A percentile compares a stretch with the other conserved stretches of the same genome.
These are phyloP conservation scores for Sminthopsis crassicaudata DNA, from an alignment of 2,113 vertebrate genomes.

Conservation along the genomic window DNA sequence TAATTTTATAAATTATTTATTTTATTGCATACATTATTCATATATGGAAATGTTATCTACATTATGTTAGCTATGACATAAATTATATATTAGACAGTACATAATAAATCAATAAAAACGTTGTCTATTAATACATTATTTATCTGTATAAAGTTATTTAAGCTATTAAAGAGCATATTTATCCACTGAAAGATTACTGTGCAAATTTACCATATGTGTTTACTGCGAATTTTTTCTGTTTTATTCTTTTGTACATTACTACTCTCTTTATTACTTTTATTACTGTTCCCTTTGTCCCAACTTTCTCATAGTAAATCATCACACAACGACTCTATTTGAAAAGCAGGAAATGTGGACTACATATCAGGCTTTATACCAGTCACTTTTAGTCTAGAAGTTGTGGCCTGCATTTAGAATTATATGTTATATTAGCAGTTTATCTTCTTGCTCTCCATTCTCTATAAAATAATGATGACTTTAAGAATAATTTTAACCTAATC, in stretches of 20 bases:
- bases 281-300: not conserved
- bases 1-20: not conserved
- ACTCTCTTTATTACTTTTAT: not conserved
- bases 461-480: not conserved
- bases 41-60: not conserved
- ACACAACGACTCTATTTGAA: not conserved
- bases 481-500: not conserved
- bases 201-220: not conserved
- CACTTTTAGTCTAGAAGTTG: not conserved
- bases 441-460: not conserved
- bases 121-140: not conserved
- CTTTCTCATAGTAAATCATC: not conserved
- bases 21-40: not conserved
- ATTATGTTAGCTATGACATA: not conserved
- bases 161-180: not conserved
- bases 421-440: not conserved
- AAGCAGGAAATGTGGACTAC: not conserved
- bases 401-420: not conserved
- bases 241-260: not conserved
- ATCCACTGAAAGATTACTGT: not conserved
- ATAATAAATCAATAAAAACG: not conserved
- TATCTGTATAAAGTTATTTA: not conserved
- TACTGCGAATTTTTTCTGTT: not conserved
- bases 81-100: not conserved
- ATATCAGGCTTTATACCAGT: not conserved